Base-by-base conservation (phyloP, 1,140 invertebrate genomes). In the Mesaphorura yosii region DNA sequence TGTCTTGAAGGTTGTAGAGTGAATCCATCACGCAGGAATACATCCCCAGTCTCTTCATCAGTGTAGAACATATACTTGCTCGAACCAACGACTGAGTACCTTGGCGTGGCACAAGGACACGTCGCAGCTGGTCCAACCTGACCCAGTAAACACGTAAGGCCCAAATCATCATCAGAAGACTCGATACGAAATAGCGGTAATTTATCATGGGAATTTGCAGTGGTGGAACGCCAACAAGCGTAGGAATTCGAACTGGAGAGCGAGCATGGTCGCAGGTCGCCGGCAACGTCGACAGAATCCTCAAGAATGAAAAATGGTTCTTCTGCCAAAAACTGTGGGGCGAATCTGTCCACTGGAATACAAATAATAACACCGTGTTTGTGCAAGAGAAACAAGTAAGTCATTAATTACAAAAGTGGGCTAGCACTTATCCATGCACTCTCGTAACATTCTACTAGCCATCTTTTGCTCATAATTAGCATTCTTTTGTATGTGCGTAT, bases 111-210 rank as follows among this genome's bases (percentile, higher is more conserved):
- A 51, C 64, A 66, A 2, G 64, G 64, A 53, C 64, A 66, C 3
- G 64, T 64, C 0, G 61, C 55, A 37, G 57, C 54, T 51, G 53
- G 63, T 41, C 58, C 64, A 2, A 64, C 59, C 37, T 65, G 64
- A 12, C 64, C 64, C 23, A 66, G 58, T 44, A 63, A 64, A 55
- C 64, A 66, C n/a, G 64, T 66, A 42, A 66, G 59, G 53, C 64
- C 64, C 28, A 66, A 47, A 46, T 66, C 64, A 34, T 65, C 64
- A 34, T 66, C 64, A 22, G 59, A 46, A 1, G 63, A 55, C 58
- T 64, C 64, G 15, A 64, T 58, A 27, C 64, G 57, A 34, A 65
- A 66, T 1, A 65, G 48, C 5, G 63, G 54, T 28, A 59, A 20
- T 17, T 20, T 3, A 29, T 23, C 46, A 6, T 10, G 7, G 44